Percentiles rank a stretch among this genome's conserved stretches.
Conservation (phyloP, 2,797 vertebrate genomes). For the Alcedo quadribrachys region DNA sequence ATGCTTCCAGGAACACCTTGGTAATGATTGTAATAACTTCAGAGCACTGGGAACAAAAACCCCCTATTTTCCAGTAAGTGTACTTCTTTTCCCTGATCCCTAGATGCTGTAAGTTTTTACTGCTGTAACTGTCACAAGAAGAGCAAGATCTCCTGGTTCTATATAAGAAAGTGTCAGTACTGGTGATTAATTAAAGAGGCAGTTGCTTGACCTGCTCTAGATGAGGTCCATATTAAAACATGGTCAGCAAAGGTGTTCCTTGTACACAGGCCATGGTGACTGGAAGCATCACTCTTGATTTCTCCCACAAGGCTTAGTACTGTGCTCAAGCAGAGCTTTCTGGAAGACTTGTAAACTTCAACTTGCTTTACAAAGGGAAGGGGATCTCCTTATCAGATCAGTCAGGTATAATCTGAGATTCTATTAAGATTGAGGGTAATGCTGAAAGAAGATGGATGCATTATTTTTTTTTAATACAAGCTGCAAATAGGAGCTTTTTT, state of each 20-base stretch:
- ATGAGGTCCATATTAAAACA: background rate
- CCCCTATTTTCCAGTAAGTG: accelerated
- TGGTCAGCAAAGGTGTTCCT: background rate
- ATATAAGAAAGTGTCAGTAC: background rate
- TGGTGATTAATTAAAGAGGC: background rate
- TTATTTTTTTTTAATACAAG: background rate
- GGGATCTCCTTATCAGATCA: background rate
- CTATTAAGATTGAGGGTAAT: background rate
- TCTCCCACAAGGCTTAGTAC: background rate
- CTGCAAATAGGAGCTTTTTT: background rate
- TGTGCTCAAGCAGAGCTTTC: background rate
- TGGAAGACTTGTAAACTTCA: background rate
- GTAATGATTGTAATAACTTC: background rate
- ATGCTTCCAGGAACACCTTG: background rate
- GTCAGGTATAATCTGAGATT: background rate
- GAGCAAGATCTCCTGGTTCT: background rate
- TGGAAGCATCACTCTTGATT: background rate
- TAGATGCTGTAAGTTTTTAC: background rate
- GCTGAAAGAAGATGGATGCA: background rate
- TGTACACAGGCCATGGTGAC: background rate
- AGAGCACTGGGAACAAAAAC: background rate
- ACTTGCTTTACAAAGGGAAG: background rate
- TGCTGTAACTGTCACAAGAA: background rate
- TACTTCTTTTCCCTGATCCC: background rate
- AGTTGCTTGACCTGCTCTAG: background rate